Evolutionary conservation across 2,113 vertebrate genomes (phyloP), one percentile per base, ranked within the genome.

Genomic region (Micronycteris hirsuta): DNA sequence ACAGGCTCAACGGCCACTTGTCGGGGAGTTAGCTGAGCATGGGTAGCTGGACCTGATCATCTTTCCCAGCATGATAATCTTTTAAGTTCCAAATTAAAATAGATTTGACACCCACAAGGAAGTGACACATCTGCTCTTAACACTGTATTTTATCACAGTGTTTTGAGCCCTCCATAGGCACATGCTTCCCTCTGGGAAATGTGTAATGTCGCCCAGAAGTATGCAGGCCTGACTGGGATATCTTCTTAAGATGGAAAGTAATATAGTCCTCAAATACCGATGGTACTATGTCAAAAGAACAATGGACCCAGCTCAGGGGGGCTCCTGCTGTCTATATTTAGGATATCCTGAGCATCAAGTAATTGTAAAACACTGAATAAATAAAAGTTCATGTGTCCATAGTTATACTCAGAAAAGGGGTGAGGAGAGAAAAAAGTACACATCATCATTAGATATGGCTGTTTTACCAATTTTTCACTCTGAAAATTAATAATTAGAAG

Each of bases 11-110:
- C 33, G 15, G 31, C 74, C 22, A 31, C 33, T 54, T 78, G 16
- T 4, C 52, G 52, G 24, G 41, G 56, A 87, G 49, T 68, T 87
- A 49, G 58, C 45, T 74, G 14, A 49, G 56, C 36, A 68, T 14
- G 2, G 19, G 47, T 91, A 45, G 38, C 68, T 90, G n/a, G 43
- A 84, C 33, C 45, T 67, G 10, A 86, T 68, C 3, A 67, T 76
- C 41, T 91, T 94, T 90, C n/a, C n/a, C n/a, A n/a, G n/a, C n/a
- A n/a, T n/a, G n/a, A 86, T 68, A 5, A 67, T 76, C 41, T 91
- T 94, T 90, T 36, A 73, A 49, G 33, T 38, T 70, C 63, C 16
- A 19, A 47, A 47, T 94, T 45, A 86, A 41, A 77, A 52, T 77
- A 7, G 47, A 89, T 52, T 82, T 91, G 58, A 87, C 70, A 81